These are phyloP conservation scores for Lithophane ornitopus DNA, from an alignment of 2,888 invertebrate species.

Conservation along the genomic window DNA sequence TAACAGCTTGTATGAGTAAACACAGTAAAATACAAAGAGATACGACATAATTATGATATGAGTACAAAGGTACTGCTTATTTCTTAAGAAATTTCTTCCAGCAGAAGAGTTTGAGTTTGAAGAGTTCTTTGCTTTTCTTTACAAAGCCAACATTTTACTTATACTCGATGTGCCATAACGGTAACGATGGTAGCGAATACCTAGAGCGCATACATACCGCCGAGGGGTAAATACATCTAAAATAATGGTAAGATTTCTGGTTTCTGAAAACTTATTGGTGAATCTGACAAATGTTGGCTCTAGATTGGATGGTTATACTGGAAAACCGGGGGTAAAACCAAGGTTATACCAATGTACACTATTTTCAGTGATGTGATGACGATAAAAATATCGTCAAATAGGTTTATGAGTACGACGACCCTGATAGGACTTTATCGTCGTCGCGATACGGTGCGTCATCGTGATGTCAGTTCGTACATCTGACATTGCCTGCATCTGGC, in stretches of 20 bases:
- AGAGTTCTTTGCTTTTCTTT: no score
- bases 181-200: not conserved
- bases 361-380: conserved; percentile 36
- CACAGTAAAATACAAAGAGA: no score
- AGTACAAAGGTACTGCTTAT: no score
- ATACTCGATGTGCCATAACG: not conserved
- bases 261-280: not conserved
- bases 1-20: no score
- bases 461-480: conserved; percentile 14
- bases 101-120: no score
- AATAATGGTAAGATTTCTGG: conserved; percentile 1
- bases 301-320: not conserved
- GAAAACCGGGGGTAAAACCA: conserved; percentile 4
- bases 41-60: no score
- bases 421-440: conserved; percentile 44
- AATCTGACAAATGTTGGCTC: not conserved
- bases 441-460: conserved; percentile 14
- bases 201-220: not conserved
- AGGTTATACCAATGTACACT: conserved; percentile 4
- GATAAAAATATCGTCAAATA: conserved; percentile 34
- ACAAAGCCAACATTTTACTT: no score
- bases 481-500: conserved; percentile 6
- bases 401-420: conserved; percentile 55
- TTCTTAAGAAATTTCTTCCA: no score
- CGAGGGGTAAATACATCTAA: not conserved